These are phyloP conservation scores for Drosophila lacertosa DNA, from an alignment of 1,140 invertebrate species.

Conservation along the genomic window DNA sequence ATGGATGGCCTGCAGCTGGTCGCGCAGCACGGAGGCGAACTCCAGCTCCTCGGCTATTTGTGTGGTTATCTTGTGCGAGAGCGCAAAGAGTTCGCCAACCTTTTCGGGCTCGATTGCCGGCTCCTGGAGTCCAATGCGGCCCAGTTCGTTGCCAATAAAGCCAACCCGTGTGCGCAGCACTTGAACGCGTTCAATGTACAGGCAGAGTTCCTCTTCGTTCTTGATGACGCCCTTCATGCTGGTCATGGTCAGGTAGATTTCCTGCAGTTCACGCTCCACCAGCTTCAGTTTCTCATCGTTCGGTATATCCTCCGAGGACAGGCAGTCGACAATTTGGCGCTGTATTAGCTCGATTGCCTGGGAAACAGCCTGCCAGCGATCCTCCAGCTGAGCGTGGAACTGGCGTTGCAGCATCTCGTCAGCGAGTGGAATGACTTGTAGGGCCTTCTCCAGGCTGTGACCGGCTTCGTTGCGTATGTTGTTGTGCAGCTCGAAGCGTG, in stretches of 20 bases:
- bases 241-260: conserved; percentile 88
- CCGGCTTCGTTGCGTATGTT: conserved; percentile 89
- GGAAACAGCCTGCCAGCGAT: conserved; percentile 89
- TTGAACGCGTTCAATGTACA: conserved; percentile 91
- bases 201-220: conserved; percentile 91
- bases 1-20: conserved; percentile 89
- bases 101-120: conserved; percentile 90
- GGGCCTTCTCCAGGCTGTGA: conserved; percentile 89
- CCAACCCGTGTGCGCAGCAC: conserved; percentile 90
- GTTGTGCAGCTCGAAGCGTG: conserved; percentile 93
- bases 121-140: conserved; percentile 88
- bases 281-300: conserved; percentile 89
- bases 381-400: conserved; percentile 89
- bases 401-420: conserved; percentile 92
- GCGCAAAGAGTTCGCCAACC: conserved; percentile 88
- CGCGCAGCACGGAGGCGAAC: conserved; percentile 88
- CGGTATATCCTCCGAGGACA: conserved; percentile 89
- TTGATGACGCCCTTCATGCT: conserved; percentile 90
- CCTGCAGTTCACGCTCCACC: conserved; percentile 89
- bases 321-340: conserved; percentile 87
- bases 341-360: conserved; percentile 88
- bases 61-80: conserved; percentile 88
- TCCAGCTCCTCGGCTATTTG: conserved; percentile 90
- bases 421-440: conserved; percentile 90
- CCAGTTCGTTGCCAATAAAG: conserved; percentile 91